Evolutionary conservation across 2,888 invertebrate species (phyloP).

Genomic region (Ophioninae sp.): DNA sequence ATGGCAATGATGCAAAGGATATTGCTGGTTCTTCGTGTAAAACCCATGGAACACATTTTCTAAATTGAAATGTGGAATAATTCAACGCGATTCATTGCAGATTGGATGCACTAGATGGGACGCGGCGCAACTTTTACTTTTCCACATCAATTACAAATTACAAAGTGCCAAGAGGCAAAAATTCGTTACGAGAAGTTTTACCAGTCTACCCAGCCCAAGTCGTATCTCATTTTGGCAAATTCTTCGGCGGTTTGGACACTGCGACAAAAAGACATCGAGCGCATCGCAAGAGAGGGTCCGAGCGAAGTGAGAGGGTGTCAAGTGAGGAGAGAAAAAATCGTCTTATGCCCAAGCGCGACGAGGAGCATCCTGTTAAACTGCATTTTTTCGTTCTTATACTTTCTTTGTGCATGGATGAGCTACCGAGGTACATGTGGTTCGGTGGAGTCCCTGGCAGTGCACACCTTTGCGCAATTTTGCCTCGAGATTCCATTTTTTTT

Average conservation of each 20-base stretch:
- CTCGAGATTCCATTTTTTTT: slow-evolving; percentile 16
- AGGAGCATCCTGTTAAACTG: slow-evolving; percentile 53
- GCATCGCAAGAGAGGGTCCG: background rate
- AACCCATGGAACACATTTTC: background rate
- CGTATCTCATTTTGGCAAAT: slow-evolving; percentile 19
- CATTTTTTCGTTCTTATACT: slow-evolving; percentile 54
- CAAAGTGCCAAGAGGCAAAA: background rate
- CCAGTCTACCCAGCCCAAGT: background rate
- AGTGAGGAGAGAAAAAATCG: slow-evolving; percentile 41
- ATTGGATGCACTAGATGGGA: background rate
- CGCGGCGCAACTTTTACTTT: background rate
- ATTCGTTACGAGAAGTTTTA: background rate
- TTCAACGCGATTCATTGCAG: too few relatives aligned
- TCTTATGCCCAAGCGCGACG: slow-evolving; percentile 36
- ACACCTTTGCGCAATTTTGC: slow-evolving; percentile 26
- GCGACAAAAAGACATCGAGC: slow-evolving; percentile 8
- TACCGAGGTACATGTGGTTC: background rate
- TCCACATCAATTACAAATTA: background rate
- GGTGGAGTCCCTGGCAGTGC: background rate
- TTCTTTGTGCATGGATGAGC: slow-evolving; percentile 45
- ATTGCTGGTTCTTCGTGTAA: background rate
- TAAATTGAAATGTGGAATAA: background rate
- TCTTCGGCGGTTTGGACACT: background rate
- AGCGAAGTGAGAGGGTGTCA: slow-evolving; percentile 12
- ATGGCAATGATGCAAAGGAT: background rate